Evolutionary conservation across 35 echinoderm and acorn worm species (phyloP).

Genomic region (Amphiura filiformis): DNA sequence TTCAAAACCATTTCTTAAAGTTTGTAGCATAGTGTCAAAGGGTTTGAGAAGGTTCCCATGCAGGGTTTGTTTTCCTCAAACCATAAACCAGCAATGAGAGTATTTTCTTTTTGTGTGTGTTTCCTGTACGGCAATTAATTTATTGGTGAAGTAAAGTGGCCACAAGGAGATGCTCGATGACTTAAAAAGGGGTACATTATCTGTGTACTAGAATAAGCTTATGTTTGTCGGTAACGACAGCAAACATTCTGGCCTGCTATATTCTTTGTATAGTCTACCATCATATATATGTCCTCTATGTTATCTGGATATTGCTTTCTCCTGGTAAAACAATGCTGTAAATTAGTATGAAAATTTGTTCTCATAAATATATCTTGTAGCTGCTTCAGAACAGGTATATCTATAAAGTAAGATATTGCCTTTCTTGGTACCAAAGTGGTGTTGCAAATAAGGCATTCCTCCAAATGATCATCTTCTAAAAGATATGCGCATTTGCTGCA

Average conservation of each 20-base stretch:
- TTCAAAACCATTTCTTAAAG: not conserved
- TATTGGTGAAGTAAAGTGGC: conserved; percentile 62
- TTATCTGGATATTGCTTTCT: conserved; percentile 40
- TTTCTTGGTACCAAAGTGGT: not conserved
- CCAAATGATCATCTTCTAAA: not conserved
- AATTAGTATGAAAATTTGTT: conserved; percentile 27
- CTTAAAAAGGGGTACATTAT: conserved; percentile 65
- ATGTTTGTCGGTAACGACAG: conserved; percentile 39
- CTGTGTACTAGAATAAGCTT: conserved; percentile 69
- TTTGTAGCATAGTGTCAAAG: not conserved
- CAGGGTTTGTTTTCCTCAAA: conserved; percentile 53
- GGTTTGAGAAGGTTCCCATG: not conserved
- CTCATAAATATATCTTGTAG: conserved; percentile 24
- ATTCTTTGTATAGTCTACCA: conserved; percentile 37
- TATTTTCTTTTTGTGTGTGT: conserved; percentile 56
- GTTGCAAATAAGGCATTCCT: conserved; percentile 9
- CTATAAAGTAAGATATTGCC: conserved; percentile 38
- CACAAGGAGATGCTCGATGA: conserved; percentile 59
- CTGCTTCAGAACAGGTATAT: conserved; percentile 38
- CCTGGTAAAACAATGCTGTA: conserved; percentile 49
- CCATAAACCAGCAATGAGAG: conserved; percentile 73
- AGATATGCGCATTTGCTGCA: conserved; percentile 10
- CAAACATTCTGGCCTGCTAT: not conserved
- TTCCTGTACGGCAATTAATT: conserved; percentile 60
- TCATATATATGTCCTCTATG: conserved; percentile 84